phyloP scores from a whole-genome alignment of 2,888 invertebrate genomes.

The Macropis europaea region DNA sequence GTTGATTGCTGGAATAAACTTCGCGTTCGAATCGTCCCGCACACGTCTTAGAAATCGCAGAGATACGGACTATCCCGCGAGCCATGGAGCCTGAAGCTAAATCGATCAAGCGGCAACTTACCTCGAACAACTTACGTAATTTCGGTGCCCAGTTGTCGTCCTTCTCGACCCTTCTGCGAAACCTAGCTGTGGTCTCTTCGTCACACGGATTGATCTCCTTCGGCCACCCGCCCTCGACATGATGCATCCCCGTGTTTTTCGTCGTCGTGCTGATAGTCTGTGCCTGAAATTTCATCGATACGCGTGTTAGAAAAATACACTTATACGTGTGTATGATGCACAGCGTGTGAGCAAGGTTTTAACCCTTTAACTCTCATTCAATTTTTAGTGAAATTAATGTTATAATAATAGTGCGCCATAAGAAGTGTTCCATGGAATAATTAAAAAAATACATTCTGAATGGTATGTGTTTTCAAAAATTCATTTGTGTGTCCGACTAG shows the following conservation, averaged over 20 bases:
- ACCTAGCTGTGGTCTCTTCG: constrained; percentile 92
- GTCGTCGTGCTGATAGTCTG: constrained; percentile 54
- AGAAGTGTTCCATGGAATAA: too few relatives aligned
- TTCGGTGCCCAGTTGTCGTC: constrained; percentile 89
- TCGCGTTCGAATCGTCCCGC: too few relatives aligned
- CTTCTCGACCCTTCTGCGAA: constrained; percentile 95
- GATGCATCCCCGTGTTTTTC: constrained; percentile 88
- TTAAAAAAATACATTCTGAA: too few relatives aligned
- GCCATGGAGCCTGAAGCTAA: not conserved
- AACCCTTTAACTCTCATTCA: too few relatives aligned
- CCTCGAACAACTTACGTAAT: constrained; percentile 57
- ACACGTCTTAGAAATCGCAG: not conserved
- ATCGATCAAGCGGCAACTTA: constrained; percentile 16
- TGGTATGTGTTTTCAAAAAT: too few relatives aligned
- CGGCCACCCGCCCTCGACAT: constrained; percentile 98
- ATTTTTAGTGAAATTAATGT: too few relatives aligned
- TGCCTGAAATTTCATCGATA: constrained; percentile 33
- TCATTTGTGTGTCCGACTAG: too few relatives aligned
- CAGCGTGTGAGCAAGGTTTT: too few relatives aligned
- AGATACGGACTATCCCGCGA: not conserved
- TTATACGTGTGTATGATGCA: too few relatives aligned
- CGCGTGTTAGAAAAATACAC: not conserved
- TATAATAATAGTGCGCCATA: too few relatives aligned
- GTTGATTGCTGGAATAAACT: too few relatives aligned
- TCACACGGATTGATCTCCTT: constrained; percentile 94